A percentile compares a stretch with the other conserved stretches of the same genome.
Evolutionary conservation across 2,888 invertebrate species (phyloP).

Genomic region (Dugesia japonica): DNA sequence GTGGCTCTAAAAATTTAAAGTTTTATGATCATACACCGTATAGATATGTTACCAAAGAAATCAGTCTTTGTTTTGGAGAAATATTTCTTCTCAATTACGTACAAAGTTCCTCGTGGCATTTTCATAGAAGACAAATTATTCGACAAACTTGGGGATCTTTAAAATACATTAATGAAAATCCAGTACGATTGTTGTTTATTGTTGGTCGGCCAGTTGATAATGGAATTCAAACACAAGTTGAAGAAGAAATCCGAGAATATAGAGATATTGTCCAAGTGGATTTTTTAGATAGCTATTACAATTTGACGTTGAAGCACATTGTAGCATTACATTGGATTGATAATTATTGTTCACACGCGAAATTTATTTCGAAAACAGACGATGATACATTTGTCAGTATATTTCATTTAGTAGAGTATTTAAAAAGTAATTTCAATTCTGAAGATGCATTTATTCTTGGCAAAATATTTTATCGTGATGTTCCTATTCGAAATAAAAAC

Average conservation of each 20-base stretch:
- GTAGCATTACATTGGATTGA: slow-evolving; percentile 21
- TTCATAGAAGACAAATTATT: slow-evolving; percentile 20
- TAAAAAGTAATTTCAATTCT: background rate
- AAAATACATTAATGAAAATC: background rate
- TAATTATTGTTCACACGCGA: slow-evolving; percentile 17
- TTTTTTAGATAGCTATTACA: slow-evolving; percentile 13
- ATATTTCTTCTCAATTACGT: slow-evolving; percentile 25
- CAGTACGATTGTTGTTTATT: slow-evolving; percentile 17
- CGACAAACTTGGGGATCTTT: slow-evolving; percentile 31
- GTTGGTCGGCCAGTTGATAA: background rate
- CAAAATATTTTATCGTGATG: background rate
- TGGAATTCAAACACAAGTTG: background rate
- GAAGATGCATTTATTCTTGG: background rate
- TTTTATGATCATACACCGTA: slow-evolving; percentile 3
- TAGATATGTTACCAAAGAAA: slow-evolving; percentile 21
- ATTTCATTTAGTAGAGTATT: background rate
- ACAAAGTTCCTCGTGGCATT: slow-evolving; percentile 24
- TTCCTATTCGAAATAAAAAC: slow-evolving; percentile 1
- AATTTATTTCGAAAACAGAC: background rate
- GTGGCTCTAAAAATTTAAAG: no score
- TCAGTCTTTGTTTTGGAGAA: slow-evolving; percentile 17
- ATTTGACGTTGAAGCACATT: slow-evolving; percentile 22
- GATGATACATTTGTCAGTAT: slow-evolving; percentile 22
- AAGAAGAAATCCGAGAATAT: background rate
- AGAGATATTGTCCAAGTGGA: slow-evolving; percentile 17